Evolutionary conservation across 2,797 vertebrate genomes (phyloP).

Genomic region (Heterohyrax brucei): DNA sequence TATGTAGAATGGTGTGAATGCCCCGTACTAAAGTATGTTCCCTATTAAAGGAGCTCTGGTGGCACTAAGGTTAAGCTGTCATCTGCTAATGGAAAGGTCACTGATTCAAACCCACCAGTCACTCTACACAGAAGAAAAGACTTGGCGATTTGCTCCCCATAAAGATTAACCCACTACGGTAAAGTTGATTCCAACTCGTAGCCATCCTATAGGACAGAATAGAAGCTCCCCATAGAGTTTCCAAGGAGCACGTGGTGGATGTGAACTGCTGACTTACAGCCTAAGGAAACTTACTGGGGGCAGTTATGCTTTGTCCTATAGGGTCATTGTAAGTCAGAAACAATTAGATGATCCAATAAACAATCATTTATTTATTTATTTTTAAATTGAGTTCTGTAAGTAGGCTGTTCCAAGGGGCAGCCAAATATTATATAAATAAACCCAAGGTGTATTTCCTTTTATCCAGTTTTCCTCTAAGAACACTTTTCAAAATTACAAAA

Average conservation of each 20-base stretch:
- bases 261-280: background rate
- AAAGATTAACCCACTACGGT: background rate
- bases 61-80: background rate
- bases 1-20: background rate
- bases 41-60: background rate
- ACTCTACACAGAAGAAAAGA: background rate
- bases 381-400: background rate
- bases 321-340: background rate
- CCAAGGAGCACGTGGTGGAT: too few species aligned
- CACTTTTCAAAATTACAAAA: conserved; percentile 67
- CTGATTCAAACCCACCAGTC: background rate
- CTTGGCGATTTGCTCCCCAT: background rate
- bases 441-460: background rate
- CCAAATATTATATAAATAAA: conserved; percentile 41
- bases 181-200: too few species aligned
- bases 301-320: background rate
- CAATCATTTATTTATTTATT: background rate
- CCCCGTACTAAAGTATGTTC: background rate
- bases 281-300: background rate
- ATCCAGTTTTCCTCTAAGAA: conserved; percentile 64
- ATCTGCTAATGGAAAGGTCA: background rate
- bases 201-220: too few species aligned
- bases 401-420: background rate
- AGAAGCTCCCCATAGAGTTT: too few species aligned
- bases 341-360: background rate